Evolutionary conservation across 2,888 invertebrate species (phyloP), one percentile per base, ranked within the genome.

Genomic region (Lypha dubia): DNA sequence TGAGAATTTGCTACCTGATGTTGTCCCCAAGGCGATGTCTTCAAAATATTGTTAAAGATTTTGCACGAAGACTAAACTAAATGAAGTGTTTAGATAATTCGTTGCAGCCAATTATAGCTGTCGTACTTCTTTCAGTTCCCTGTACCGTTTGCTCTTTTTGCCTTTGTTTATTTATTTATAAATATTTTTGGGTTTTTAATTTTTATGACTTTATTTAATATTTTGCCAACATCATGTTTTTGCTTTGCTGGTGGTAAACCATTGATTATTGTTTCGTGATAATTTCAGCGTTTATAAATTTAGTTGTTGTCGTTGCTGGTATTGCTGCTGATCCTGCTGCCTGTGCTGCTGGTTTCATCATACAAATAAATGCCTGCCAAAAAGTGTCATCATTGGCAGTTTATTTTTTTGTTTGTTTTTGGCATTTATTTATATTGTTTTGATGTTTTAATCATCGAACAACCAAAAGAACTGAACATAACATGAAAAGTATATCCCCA

Each of bases 371-470:
- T 63, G 65, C 51, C 67, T 75, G 71, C 67, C 49, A 76, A 71
- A n/a, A 83, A 73, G 28, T 73, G 44, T 80, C 80, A 84, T 71
- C 67, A 67, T 38, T 67, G 71, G 68, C 60, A 68, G 38, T 73
- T 38, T 60, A n/a, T n/a, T n/a, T n/a, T n/a, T n/a, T n/a, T n/a
- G n/a, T n/a, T n/a, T n/a, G 17, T 46, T 44, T 24, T 53, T 74
- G 41, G 46, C 41, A 24, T 71, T 65, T 82, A 32, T 74, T 83
- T 68, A 41, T 28, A 68, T 46, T 62, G 22, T 62, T 77, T 58
- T 56, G 9, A 70, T 71, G 46, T 71, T 67, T 53, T 70, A 28
- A 22, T 56, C 22, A 35, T 67, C n/a, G 28, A 17, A 46, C 44
- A 17, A 44, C 32, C 80, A 79, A 24, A 1, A n/a, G n/a, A 8